Evolutionary conservation across 1,140 invertebrate genomes (phyloP).

Genomic region (Brachionus rubens): DNA sequence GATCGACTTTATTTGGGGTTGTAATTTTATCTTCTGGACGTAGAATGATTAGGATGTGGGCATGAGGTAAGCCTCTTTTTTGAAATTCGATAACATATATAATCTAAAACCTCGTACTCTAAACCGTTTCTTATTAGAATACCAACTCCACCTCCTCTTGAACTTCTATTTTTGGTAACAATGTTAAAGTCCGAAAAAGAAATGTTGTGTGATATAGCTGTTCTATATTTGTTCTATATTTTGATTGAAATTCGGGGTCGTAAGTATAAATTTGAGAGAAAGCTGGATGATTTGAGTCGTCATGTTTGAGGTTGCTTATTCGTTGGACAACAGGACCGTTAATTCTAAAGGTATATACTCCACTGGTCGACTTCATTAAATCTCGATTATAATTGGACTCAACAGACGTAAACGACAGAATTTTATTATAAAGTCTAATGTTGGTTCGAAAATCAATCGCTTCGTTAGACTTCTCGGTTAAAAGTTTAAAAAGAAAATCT

Average conservation of each 20-base stretch:
- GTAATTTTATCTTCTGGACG: too few relatives aligned
- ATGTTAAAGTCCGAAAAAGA: background rate
- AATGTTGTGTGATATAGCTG: background rate
- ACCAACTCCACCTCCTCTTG: too few relatives aligned
- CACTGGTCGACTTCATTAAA: background rate
- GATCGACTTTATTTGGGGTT: too few relatives aligned
- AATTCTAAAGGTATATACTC: background rate
- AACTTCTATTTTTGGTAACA: background rate
- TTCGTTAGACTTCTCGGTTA: too few relatives aligned
- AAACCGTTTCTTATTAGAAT: too few relatives aligned
- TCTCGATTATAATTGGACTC: background rate
- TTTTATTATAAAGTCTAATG: too few relatives aligned
- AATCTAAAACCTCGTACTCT: too few relatives aligned
- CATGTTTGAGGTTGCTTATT: background rate
- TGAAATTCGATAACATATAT: too few relatives aligned
- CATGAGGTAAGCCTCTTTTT: too few relatives aligned
- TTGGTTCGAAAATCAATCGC: too few relatives aligned
- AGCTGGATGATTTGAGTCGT: background rate
- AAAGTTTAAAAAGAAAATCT: too few relatives aligned
- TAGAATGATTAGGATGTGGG: too few relatives aligned
- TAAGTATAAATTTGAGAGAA: background rate
- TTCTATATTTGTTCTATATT: background rate
- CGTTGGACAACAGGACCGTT: background rate
- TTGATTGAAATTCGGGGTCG: background rate
- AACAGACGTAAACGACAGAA: background rate